Conservation (phyloP, 2,113 vertebrate species). For the Tupaia tana region DNA sequence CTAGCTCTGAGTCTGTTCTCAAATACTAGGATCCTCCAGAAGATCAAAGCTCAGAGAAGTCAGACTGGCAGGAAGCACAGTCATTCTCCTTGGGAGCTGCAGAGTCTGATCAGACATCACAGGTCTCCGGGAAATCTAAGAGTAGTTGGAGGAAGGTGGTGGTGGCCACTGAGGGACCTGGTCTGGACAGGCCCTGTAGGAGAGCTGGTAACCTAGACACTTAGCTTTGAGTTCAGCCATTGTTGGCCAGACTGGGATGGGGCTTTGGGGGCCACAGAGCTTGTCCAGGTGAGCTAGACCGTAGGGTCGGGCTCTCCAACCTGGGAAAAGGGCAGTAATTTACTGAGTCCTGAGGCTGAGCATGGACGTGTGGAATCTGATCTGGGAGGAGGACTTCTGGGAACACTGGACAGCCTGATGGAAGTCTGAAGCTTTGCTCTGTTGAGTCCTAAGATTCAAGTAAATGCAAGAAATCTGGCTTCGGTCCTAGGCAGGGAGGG, state of each 20-base stretch:
- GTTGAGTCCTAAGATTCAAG: neutral
- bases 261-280: neutral
- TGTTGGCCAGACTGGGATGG: neutral
- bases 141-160: neutral
- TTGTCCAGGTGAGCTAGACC: neutral
- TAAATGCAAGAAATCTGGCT: neutral
- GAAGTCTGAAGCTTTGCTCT: neutral
- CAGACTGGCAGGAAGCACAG: fast-evolving
- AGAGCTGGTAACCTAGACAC: neutral
- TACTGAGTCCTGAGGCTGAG: neutral
- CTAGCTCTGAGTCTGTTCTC: neutral
- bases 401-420: neutral
- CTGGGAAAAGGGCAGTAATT: neutral
- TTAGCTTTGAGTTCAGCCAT: neutral
- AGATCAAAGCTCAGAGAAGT: neutral
- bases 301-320: neutral
- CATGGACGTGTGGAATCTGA: neutral
- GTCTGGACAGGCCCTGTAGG: neutral
- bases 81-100: neutral
- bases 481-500: neutral
- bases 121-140: neutral
- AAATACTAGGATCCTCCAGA: neutral
- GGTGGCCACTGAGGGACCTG: neutral
- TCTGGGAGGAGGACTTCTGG: neutral
- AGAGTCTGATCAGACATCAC: neutral